Evolutionary conservation across 2,797 vertebrate species (phyloP), one percentile per base, ranked within the genome.

Genomic region (Ctenochaetus hawaiiensis): DNA sequence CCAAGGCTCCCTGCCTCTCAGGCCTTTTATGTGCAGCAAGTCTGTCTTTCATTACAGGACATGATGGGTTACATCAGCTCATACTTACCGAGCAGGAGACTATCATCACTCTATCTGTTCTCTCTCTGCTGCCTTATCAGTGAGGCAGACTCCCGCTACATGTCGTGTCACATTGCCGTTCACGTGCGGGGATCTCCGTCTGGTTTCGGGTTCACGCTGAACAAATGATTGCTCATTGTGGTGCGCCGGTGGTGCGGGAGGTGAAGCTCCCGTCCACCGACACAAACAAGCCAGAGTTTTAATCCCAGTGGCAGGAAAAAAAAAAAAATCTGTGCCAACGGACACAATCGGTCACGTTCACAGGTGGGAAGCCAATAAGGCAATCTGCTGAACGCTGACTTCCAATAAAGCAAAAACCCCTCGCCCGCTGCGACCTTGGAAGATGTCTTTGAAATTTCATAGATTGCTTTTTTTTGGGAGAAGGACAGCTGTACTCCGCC

Each of bases 21-120:
- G 56, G 72, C 83, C 81, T 85, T 87, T 89, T 77, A 85, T 87
- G 80, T 82, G 82, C 77, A 78, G 75, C 68, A 77, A 43, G 74
- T 82, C 83, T 85, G 82, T 85, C 86, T 83, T 79, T 89, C 83
- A 89, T 91, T 88, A 88, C 78, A 65, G 75, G 67, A 56, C 66
- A 77, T 83, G 83, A 86, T 85, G 79, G 87, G 64, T 64, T 76
- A 49, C 57, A 85, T 88, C 73, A 64, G 65, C 47, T 72, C 67
- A 43, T 62, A 66, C 73, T 67, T 62, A 61, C 67, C 22, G 66
- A 86, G 74, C 18, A 69, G 61, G 69, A 81, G 73, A 70, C 64
- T 56, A 58, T 85, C 76, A 65, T 72, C 62, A 64, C 22, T 54
- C 65, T 56, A 22, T 67, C 57, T 65, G 51, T 51, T n/a, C n/a